These are phyloP conservation scores for Phaetusa simplex DNA, from an alignment of 2,113 vertebrate genomes.

Conservation along the genomic window DNA sequence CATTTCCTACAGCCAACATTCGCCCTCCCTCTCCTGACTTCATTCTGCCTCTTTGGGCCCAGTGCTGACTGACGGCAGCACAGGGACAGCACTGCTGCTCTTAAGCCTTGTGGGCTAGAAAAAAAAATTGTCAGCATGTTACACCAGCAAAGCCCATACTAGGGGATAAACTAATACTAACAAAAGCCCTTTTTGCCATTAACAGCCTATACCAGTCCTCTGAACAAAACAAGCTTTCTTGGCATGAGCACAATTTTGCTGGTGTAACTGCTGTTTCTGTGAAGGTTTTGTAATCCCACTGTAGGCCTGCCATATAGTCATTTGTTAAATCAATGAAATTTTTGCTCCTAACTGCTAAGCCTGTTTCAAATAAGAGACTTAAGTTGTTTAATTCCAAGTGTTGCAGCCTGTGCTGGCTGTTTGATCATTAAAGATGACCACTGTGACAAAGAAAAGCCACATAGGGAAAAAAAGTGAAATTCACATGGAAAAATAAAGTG, in stretches of 20 bases:
- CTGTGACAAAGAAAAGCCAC: background rate
- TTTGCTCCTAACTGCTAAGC: background rate
- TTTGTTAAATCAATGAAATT: background rate
- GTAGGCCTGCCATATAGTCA: background rate
- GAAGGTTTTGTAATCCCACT: background rate
- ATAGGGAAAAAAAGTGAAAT: background rate
- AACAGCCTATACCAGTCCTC: background rate
- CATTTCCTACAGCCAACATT: background rate
- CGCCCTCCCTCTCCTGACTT: background rate
- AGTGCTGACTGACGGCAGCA: accelerated
- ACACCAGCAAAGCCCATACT: background rate
- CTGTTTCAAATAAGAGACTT: background rate
- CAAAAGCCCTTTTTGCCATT: background rate
- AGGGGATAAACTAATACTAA: background rate
- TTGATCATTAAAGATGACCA: background rate
- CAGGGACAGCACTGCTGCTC: background rate
- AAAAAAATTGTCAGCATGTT: background rate
- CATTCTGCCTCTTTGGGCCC: background rate
- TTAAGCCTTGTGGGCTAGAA: background rate
- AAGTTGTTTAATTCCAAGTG: background rate
- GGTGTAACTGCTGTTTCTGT: background rate
- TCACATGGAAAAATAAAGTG: background rate
- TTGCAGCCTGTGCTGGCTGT: background rate
- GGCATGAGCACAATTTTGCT: background rate
- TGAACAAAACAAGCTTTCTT: background rate